phyloP scores from a whole-genome alignment of 1,140 invertebrate species.

The Pseudomyrmex sp. region DNA sequence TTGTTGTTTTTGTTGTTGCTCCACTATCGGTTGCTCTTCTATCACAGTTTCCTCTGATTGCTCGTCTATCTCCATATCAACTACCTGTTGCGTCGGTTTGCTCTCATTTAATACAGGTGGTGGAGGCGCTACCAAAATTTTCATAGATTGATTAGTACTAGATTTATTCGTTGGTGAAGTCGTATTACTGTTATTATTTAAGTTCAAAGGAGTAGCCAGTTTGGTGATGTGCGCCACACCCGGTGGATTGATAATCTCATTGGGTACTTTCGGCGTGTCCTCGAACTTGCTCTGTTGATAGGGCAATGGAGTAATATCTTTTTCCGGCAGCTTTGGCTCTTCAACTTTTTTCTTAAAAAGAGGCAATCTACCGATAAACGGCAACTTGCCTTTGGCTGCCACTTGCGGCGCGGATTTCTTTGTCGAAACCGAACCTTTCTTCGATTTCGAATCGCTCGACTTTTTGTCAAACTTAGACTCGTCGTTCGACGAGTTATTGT shows the following conservation, averaged over 20 bases:
- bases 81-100: slow-evolving; percentile 76
- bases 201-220: slow-evolving; percentile 82
- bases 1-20: slow-evolving; percentile 57
- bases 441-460: slow-evolving; percentile 77
- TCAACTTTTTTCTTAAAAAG: slow-evolving; percentile 88
- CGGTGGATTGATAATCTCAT: slow-evolving; percentile 84
- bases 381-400: slow-evolving; percentile 86
- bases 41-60: slow-evolving; percentile 82
- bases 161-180: background rate
- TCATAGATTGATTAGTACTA: slow-evolving; percentile 73
- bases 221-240: slow-evolving; percentile 87
- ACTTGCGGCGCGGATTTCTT: slow-evolving; percentile 76
- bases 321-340: slow-evolving; percentile 82
- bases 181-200: slow-evolving; percentile 51
- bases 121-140: slow-evolving; percentile 81
- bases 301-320: slow-evolving; percentile 81
- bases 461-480: slow-evolving; percentile 85
- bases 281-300: slow-evolving; percentile 83
- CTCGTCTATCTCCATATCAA: slow-evolving; percentile 85
- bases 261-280: slow-evolving; percentile 82
- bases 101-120: slow-evolving; percentile 79
- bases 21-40: slow-evolving; percentile 76
- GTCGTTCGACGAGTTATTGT: slow-evolving; percentile 80
- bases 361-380: slow-evolving; percentile 90
- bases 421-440: slow-evolving; percentile 69